Base-by-base conservation (phyloP, 2,113 vertebrate species). In the Eublepharis macularius region DNA sequence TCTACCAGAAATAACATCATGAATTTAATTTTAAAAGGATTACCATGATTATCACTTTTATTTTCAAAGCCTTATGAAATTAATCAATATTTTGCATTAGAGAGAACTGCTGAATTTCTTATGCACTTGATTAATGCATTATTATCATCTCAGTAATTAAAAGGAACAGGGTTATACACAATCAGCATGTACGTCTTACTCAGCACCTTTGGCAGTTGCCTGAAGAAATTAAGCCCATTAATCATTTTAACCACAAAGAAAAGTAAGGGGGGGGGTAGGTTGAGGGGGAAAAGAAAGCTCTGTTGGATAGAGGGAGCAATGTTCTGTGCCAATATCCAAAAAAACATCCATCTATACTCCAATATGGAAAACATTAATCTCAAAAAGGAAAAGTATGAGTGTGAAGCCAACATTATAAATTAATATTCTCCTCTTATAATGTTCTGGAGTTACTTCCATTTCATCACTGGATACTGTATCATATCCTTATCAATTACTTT, bases 141-240 rank as follows among this genome's bases (percentile, higher is more conserved):
- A 90, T 94, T 96, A 94, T 88, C 91, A 82, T 93, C 90, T 36
- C 87, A 89, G 89, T 95, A 96, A 97, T 96, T 95, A 96, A 95
- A 95, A 94, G 90, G 89, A 95, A 76, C n/a, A 0, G 90, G 77
- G 86, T 93, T 92, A 88, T 69, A 93, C 80, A 92, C 91, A 92
- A 92, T 95, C 94, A 87, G 91, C 80, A 43, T 80, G 92, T 91
- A 94, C 86, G 91, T 95, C 96, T 96, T 94, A 96, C 93, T 96
- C 95, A 95, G 95, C 94, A 93, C 65, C 92, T 95, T 94, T 95
- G 92, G 94, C 94, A 95, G 92, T 92, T 94, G 94, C 92, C 91
- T 93, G 89, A 89, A 96, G 96, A 96, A 95, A 95, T 95, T 95
- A 95, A 95, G 93, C 93, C 92, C 95, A 96, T 96, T 95, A 94